Evolutionary conservation across 2,797 vertebrate species (phyloP).

Genomic region (Ctenopoma kingsleyae): DNA sequence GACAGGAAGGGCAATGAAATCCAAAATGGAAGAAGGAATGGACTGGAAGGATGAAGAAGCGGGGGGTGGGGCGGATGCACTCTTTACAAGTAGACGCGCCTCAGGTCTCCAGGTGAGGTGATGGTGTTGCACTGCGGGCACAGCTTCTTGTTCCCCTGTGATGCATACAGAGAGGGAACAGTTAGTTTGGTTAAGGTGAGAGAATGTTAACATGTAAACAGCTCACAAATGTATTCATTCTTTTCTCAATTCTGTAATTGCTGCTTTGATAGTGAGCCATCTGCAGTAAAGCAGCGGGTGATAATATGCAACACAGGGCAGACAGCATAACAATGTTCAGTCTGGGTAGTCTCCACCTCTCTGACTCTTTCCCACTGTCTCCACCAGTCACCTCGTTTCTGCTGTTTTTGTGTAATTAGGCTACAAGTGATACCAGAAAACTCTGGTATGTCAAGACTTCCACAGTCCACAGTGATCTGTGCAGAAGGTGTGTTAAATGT

Average conservation of each 20-base stretch:
- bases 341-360: slow-evolving; percentile 75
- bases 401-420: not conserved
- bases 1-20: slow-evolving; percentile 40
- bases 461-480: slow-evolving; percentile 27
- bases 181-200: slow-evolving; percentile 10
- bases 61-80: slow-evolving; percentile 45
- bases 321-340: slow-evolving; percentile 38
- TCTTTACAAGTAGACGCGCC: slow-evolving; percentile 98
- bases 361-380: not conserved
- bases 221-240: not conserved
- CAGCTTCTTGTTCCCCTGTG: slow-evolving; percentile 98
- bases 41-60: slow-evolving; percentile 49
- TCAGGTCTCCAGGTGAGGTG: slow-evolving; percentile 97
- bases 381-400: slow-evolving; percentile 17
- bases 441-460: slow-evolving; percentile 14
- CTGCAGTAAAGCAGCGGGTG: slow-evolving; percentile 71
- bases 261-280: slow-evolving; percentile 71
- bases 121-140: slow-evolving; percentile 99
- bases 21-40: slow-evolving; percentile 54
- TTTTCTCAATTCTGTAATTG: not conserved
- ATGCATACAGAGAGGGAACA: slow-evolving; percentile 32
- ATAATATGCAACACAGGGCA: slow-evolving; percentile 67
- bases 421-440: not conserved
- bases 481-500: slow-evolving; percentile 7
- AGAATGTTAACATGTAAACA: no score